A percentile compares a stretch with the other conserved stretches of the same genome.
Evolutionary conservation across 1,140 invertebrate species (phyloP).

Genomic region (Grapholita molesta): DNA sequence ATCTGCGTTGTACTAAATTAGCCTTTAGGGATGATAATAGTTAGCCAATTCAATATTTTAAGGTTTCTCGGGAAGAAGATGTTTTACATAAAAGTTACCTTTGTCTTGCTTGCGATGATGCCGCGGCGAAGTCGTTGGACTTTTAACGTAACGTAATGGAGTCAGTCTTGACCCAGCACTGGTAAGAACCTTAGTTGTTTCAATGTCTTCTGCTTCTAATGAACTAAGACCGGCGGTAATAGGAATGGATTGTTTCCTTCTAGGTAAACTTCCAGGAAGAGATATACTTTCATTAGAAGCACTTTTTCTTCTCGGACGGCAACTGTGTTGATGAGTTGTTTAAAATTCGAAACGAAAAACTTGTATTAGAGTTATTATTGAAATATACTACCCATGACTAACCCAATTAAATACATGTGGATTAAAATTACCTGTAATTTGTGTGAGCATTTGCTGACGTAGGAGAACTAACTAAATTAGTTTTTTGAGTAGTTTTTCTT

Average conservation of each 20-base stretch:
- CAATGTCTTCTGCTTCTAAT: conserved; percentile 77
- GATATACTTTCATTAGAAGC: conserved; percentile 79
- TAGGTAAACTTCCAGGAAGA: conserved; percentile 81
- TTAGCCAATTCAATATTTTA: neutral
- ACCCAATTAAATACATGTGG: neutral
- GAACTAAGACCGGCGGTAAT: conserved; percentile 70
- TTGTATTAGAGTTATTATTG: neutral
- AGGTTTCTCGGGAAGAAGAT: neutral
- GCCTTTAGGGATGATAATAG: neutral
- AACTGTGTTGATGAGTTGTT: conserved; percentile 25
- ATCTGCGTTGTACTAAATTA: neutral
- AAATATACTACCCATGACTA: neutral
- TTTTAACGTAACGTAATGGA: conserved; percentile 63
- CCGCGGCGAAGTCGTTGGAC: conserved; percentile 57
- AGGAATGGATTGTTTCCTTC: conserved; percentile 81
- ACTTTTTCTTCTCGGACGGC: conserved; percentile 70
- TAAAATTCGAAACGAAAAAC: no score
- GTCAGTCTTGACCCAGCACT: conserved; percentile 61
- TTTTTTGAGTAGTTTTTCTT: conserved; percentile 79
- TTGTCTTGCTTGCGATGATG: conserved; percentile 58
- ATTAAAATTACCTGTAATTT: conserved; percentile 49
- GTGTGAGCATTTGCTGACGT: conserved; percentile 59
- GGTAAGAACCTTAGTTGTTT: conserved; percentile 55
- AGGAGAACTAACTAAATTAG: conserved; percentile 70
- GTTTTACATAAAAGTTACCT: conserved; percentile 34